Conservation (phyloP, 2,797 vertebrate species). For the Xerus rutilus region DNA sequence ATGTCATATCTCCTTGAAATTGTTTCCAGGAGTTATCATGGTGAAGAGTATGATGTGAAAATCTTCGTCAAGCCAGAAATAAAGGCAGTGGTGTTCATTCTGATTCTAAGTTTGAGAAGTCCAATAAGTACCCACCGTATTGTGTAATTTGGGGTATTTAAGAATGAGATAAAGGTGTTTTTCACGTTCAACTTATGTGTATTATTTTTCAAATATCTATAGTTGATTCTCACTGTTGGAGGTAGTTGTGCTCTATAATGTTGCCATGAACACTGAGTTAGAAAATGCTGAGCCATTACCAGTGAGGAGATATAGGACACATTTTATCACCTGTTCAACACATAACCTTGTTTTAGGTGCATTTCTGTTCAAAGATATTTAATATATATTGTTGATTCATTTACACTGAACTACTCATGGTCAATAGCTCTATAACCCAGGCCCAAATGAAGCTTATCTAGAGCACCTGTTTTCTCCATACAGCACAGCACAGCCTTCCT, state of each 20-base stretch:
- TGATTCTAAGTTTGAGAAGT: neutral
- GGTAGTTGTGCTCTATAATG: neutral
- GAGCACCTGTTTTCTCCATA: rapidly evolving
- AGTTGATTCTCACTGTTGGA: neutral
- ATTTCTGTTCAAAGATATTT: neutral
- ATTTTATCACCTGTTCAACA: neutral
- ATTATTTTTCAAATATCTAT: neutral
- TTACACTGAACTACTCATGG: neutral
- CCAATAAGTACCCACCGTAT: neutral
- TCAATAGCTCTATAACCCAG: neutral
- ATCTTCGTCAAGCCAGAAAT: neutral
- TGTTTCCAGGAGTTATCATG: neutral
- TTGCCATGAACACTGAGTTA: neutral
- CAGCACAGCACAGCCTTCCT: neutral
- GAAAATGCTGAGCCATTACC: neutral
- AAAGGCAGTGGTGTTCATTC: neutral
- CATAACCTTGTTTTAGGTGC: neutral
- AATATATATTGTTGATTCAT: neutral
- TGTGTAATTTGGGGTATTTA: neutral
- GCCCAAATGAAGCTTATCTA: neutral
- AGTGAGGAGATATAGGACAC: too few species aligned
- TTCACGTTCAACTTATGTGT: neutral
- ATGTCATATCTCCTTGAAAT: neutral
- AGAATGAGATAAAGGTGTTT: neutral
- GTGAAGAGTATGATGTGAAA: neutral